phyloP scores from a whole-genome alignment of 2,797 vertebrate species.

The Leucoraja ocellata region DNA sequence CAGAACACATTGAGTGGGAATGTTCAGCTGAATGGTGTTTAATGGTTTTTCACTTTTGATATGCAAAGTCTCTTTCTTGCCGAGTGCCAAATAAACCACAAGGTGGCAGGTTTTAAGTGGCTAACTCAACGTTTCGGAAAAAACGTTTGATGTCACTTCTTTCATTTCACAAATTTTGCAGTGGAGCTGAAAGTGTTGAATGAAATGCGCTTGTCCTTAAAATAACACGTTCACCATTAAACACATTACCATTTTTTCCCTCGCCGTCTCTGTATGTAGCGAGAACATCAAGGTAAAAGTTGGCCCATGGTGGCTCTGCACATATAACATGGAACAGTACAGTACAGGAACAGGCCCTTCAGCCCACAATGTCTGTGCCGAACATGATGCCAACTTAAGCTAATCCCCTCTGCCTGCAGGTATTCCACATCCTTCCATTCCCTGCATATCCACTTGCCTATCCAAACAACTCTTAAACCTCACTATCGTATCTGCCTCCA shows the following conservation, averaged over 20 bases:
- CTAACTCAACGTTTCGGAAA: neutral
- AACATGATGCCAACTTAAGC: too few species aligned
- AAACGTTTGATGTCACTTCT: neutral
- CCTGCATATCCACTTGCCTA: too few species aligned
- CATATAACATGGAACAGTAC: neutral
- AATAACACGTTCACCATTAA: neutral
- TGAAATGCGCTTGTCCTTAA: neutral
- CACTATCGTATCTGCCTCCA: too few species aligned
- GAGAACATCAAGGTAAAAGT: neutral
- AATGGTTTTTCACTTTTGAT: neutral
- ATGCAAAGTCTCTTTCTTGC: neutral
- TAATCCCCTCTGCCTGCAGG: too few species aligned
- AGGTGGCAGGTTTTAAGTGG: conserved; percentile 22
- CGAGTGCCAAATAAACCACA: neutral
- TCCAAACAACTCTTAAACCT: too few species aligned
- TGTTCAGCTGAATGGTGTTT: too few species aligned
- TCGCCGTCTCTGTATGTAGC: neutral
- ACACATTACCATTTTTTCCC: neutral
- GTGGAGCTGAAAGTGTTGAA: neutral
- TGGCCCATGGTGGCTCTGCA: too few species aligned
- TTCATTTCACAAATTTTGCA: neutral
- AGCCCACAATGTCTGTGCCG: too few species aligned
- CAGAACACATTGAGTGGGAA: neutral
- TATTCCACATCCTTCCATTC: too few species aligned
- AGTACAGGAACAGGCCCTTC: too few species aligned